phyloP scores from a whole-genome alignment of 2,888 invertebrate species.

The Hypolimnas misippus region DNA sequence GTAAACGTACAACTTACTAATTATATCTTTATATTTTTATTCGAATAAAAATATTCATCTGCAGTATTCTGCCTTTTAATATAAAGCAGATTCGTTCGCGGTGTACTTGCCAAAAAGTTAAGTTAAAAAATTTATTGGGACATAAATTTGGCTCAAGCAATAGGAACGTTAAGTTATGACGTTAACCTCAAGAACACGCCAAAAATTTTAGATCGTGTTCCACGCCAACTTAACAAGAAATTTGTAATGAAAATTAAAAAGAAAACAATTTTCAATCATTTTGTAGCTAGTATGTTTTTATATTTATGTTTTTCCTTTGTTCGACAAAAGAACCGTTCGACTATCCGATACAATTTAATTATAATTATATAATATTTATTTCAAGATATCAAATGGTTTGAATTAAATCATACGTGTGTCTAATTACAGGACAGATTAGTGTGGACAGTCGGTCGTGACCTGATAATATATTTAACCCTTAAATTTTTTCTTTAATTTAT shows the following conservation, averaged over 20 bases:
- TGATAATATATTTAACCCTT: no score
- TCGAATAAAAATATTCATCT: conserved; percentile 6
- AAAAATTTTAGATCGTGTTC: conserved; percentile 56
- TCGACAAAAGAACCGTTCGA: neutral
- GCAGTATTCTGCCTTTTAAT: conserved; percentile 12
- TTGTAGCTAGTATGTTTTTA: neutral
- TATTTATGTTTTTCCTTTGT: neutral
- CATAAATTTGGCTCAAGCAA: conserved; percentile 53
- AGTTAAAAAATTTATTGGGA: conserved; percentile 47
- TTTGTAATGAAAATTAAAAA: conserved; percentile 24
- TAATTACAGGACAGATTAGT: no score
- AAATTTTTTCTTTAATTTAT: no score
- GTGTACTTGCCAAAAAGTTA: conserved; percentile 44
- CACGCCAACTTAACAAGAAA: conserved; percentile 36
- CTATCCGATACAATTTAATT: neutral
- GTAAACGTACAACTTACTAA: neutral
- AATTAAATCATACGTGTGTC: no score
- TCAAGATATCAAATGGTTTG: no score
- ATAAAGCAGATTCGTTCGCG: conserved; percentile 33
- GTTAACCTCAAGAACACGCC: conserved; percentile 59
- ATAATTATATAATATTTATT: neutral
- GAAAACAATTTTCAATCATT: neutral
- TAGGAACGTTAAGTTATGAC: conserved; percentile 56
- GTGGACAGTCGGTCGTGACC: no score
- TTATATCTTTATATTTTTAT: neutral